Conservation (phyloP, 2,888 invertebrate species). For the Polyommatus icarus region DNA sequence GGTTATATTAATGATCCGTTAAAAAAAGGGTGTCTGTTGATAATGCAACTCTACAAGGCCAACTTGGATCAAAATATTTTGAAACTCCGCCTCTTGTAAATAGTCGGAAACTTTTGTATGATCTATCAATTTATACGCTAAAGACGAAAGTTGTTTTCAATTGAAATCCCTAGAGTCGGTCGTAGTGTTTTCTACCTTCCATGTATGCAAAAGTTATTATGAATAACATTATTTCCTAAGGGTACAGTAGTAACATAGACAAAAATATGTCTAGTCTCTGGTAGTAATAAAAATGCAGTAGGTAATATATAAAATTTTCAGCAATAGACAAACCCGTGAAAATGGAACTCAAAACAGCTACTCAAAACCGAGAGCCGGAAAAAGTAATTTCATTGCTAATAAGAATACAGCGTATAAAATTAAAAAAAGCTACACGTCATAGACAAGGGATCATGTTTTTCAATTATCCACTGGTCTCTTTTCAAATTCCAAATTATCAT, state of each 20-base stretch:
- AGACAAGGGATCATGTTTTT: constrained; percentile 1
- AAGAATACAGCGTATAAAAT: neutral
- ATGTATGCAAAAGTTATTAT: neutral
- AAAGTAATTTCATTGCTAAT: neutral
- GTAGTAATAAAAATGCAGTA: too few species aligned
- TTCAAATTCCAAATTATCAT: neutral
- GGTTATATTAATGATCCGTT: neutral
- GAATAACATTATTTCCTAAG: too few species aligned
- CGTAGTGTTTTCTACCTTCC: neutral
- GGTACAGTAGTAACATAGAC: too few species aligned
- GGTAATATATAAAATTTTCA: neutral
- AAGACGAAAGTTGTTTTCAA: neutral
- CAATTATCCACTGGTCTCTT: neutral
- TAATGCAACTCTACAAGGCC: neutral
- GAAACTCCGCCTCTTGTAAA: neutral
- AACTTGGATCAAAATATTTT: neutral
- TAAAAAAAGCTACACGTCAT: constrained; percentile 1
- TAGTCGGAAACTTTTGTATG: neutral
- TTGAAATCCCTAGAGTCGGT: neutral
- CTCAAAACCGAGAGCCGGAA: neutral
- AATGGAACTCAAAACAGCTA: too few species aligned
- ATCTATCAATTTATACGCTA: neutral
- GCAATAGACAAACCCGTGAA: neutral
- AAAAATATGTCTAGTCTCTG: too few species aligned
- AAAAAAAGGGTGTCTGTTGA: too few species aligned